These are phyloP conservation scores for Gastracanthus pulcherrimus DNA, from an alignment of 2,888 invertebrate genomes.

Conservation along the genomic window DNA sequence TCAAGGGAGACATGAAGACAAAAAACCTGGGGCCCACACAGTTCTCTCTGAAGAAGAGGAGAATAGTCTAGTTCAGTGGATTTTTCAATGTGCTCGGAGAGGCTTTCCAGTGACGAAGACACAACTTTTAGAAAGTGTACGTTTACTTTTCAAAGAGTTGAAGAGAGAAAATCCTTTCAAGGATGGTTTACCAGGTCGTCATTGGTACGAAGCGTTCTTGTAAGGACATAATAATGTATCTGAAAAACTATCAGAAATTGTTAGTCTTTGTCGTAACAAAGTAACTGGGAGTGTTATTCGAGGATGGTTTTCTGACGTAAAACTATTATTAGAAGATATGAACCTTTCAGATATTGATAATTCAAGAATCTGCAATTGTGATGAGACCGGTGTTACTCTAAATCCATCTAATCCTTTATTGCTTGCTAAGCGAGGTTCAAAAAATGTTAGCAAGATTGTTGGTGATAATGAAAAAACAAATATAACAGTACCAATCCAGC, in stretches of 20 bases:
- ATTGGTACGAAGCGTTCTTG: conserved; percentile 24
- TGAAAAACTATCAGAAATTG: background rate
- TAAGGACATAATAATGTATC: background rate
- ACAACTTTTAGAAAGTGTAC: too few relatives aligned
- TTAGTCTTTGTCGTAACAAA: background rate
- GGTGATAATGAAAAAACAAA: background rate
- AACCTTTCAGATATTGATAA: background rate
- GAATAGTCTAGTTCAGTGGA: conserved; percentile 56
- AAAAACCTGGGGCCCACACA: conserved; percentile 53
- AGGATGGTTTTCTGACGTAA: conserved; percentile 7
- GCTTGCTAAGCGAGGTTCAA: too few relatives aligned
- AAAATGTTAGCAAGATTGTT: too few relatives aligned
- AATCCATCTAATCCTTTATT: too few relatives aligned
- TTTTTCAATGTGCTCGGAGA: conserved; percentile 56
- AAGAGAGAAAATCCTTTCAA: too few relatives aligned
- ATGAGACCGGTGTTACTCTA: background rate
- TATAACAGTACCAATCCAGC: conserved; percentile 10
- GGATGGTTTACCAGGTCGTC: too few relatives aligned
- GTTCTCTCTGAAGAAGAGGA: conserved; percentile 43
- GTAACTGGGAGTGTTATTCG: background rate
- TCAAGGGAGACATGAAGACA: too few relatives aligned
- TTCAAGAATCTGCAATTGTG: conserved; percentile 18
- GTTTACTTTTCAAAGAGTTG: too few relatives aligned
- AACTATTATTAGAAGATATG: background rate
- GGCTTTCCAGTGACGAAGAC: conserved; percentile 61